Evolutionary conservation across 2,888 invertebrate species (phyloP), one percentile per base, ranked within the genome.

Genomic region (Himalopsyche anomala): DNA sequence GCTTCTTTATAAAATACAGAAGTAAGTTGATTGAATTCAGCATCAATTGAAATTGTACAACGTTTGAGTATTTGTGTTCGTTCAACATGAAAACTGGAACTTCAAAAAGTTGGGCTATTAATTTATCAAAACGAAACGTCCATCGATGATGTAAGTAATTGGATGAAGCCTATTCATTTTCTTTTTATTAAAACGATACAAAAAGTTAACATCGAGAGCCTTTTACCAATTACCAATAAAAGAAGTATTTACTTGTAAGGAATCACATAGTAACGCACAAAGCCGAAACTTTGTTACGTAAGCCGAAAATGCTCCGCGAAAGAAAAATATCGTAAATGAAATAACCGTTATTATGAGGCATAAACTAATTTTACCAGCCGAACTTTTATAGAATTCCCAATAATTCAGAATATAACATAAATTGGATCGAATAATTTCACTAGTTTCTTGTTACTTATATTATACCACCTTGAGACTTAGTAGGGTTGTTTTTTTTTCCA

Each of bases 191-290:
- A 74, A 74, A 36, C 74, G 36, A 74, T 74, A 74, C 74, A 74
- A 36, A 69, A 74, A 36, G 74, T 74, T 69, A 69, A 9, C 5
- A 69, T 69, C 28, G 69, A 69, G 36, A 38, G 15, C 74, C 36
- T 74, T 62, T 74, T 74, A 74, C 74, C 74, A 74, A 74, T 74
- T 74, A 74, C 36, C 74, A 74, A 74, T 74, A 74, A 38, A 74
- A 74, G 74, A 74, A 74, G 74, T 74, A 74, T 74, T 74, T 74
- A 74, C 36, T 74, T 38, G 74, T 15, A 74, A 74, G 74, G 36
- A 74, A 74, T 74, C 74, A 74, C 74, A 62, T 62, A 62, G 19
- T 62, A 19, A 62, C 19, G 28, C 62, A 62, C 62, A 62, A 62
- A 62, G 62, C 62, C 56, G n/a, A 19, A 74, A 74, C 74, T 74